These are phyloP conservation scores for Osedax fenrisi DNA, from an alignment of 2,888 invertebrate species.

Conservation along the genomic window DNA sequence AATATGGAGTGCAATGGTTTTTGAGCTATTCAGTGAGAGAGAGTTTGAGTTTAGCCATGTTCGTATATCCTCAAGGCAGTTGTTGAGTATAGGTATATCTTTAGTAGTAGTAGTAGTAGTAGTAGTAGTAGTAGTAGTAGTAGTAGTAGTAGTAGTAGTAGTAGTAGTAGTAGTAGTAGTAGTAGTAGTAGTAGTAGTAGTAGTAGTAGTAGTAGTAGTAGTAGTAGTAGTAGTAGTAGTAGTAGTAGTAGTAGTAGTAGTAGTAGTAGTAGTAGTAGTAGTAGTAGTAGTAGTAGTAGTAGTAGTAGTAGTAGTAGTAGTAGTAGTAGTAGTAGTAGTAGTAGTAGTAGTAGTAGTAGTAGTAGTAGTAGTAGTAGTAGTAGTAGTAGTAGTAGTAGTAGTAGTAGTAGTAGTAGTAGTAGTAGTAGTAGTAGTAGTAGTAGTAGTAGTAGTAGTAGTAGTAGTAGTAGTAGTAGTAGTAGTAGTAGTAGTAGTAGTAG, in stretches of 20 bases:
- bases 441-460: slow-evolving; percentile 2
- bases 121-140: slow-evolving; percentile 2
- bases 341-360: slow-evolving; percentile 2
- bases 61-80: too few species aligned
- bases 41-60: too few species aligned
- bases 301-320: slow-evolving; percentile 2
- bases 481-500: slow-evolving; percentile 2
- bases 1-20: too few species aligned
- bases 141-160: slow-evolving; percentile 2
- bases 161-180: slow-evolving; percentile 2
- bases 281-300: slow-evolving; percentile 2
- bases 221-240: slow-evolving; percentile 2
- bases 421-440: slow-evolving; percentile 2
- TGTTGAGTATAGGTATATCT: too few species aligned
- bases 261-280: slow-evolving; percentile 2
- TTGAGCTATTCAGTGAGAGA: too few species aligned
- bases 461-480: slow-evolving; percentile 2
- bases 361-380: slow-evolving; percentile 2
- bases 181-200: slow-evolving; percentile 2
- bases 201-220: slow-evolving; percentile 2
- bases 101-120: too few species aligned
- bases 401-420: slow-evolving; percentile 2
- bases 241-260: slow-evolving; percentile 2
- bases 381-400: slow-evolving; percentile 2
- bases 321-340: slow-evolving; percentile 2